phyloP scores from a whole-genome alignment of 92 coral and sea anemone genomes.

The Heliopora coerulea region DNA sequence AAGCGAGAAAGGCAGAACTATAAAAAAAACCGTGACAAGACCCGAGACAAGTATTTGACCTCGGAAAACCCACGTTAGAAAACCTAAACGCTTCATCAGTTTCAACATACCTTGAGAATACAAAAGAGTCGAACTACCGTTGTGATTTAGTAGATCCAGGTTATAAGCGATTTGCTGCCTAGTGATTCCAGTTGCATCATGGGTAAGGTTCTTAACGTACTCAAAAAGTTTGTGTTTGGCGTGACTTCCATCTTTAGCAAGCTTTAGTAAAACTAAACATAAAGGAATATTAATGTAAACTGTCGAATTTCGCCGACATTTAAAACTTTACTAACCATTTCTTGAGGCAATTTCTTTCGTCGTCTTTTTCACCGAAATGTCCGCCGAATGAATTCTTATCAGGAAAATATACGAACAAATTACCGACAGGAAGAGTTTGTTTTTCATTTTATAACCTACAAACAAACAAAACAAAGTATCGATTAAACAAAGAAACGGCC shows the following conservation, averaged over 20 bases:
- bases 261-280: not conserved
- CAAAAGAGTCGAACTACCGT: conserved; percentile 36
- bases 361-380: not conserved
- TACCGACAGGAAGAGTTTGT: not conserved
- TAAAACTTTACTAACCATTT: not conserved
- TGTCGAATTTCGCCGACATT: not conserved
- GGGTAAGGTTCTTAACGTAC: not conserved
- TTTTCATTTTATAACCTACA: not conserved
- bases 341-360: not conserved
- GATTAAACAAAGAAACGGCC: no score
- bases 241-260: not conserved
- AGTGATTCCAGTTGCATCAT: not conserved
- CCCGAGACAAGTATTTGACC: no score
- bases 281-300: not conserved
- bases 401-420: not conserved
- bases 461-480: no score
- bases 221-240: not conserved
- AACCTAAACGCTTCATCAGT: not conserved
- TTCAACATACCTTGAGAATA: conserved; percentile 31
- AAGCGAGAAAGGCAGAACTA: no score
- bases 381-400: not conserved
- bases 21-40: no score
- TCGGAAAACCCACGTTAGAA: no score
- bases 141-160: conserved; percentile 4
- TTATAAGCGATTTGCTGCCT: conserved; percentile 29